phyloP scores from a whole-genome alignment of 2,888 invertebrate species.

The Chymomyza caudatula region DNA sequence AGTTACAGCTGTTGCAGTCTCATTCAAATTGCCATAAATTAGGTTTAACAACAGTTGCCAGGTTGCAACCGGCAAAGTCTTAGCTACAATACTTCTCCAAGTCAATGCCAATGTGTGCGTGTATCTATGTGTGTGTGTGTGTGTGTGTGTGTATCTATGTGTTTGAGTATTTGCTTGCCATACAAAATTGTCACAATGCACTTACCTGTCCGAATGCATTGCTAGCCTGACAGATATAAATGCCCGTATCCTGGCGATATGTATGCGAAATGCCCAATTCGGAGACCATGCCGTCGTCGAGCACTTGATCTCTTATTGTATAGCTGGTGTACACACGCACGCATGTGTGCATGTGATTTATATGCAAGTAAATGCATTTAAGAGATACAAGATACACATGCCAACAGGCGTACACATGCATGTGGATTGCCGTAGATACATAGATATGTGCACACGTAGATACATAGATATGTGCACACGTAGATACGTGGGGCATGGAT shows the following conservation, averaged over 20 bases:
- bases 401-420: constrained; percentile 23
- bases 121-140: constrained; percentile 10
- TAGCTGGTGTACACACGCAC: constrained; percentile 78
- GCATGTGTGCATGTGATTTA: constrained; percentile 55
- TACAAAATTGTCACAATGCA: constrained; percentile 54
- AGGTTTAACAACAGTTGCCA: constrained; percentile 62
- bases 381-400: constrained; percentile 50
- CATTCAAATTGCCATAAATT: constrained; percentile 67
- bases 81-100: not conserved
- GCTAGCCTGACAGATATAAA: constrained; percentile 91
- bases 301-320: constrained; percentile 86
- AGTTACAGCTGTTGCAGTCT: constrained; percentile 42
- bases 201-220: constrained; percentile 93
- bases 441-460: constrained; percentile 19
- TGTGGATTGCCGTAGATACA: constrained; percentile 14
- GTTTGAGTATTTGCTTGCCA: constrained; percentile 8
- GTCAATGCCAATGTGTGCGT: not conserved
- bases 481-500: constrained; percentile 28
- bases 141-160: not conserved
- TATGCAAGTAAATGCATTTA: constrained; percentile 72
- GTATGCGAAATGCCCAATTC: constrained; percentile 91
- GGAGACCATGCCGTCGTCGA: constrained; percentile 90
- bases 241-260: constrained; percentile 91
- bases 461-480: constrained; percentile 11
- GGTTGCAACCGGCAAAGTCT: constrained; percentile 29